Percentiles rank a stretch among this genome's conserved stretches.
phyloP scores from a whole-genome alignment of 2,113 vertebrate species.

The Dasyurus viverrinus region DNA sequence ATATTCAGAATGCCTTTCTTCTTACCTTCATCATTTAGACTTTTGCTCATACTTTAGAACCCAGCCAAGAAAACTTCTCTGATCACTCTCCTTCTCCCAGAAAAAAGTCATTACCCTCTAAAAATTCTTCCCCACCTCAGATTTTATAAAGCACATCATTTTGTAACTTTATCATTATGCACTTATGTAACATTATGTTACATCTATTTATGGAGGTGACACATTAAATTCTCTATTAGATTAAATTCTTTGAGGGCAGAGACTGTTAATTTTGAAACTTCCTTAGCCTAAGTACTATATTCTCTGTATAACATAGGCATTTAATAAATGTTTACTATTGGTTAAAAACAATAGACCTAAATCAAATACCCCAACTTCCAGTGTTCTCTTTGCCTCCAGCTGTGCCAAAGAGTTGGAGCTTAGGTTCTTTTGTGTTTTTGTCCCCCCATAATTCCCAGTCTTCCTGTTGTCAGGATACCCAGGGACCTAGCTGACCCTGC shows the following conservation, averaged over 20 bases:
- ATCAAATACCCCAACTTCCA: background rate
- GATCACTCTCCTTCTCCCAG: background rate
- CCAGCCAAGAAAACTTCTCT: background rate
- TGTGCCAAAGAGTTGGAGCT: background rate
- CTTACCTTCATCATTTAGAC: background rate
- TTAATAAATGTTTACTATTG: background rate
- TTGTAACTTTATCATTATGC: background rate
- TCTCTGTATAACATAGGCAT: background rate
- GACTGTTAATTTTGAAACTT: background rate
- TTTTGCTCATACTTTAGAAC: background rate
- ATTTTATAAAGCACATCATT: background rate
- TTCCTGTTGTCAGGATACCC: background rate
- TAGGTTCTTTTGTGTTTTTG: background rate
- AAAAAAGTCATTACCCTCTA: background rate
- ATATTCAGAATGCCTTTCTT: background rate
- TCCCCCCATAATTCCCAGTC: background rate
- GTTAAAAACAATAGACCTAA: background rate
- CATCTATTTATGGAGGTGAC: background rate
- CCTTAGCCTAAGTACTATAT: background rate
- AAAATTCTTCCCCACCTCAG: background rate
- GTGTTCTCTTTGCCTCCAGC: background rate
- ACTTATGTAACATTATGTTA: background rate
- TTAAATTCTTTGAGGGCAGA: background rate
- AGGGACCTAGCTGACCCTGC: background rate
- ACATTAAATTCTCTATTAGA: background rate